Evolutionary conservation across 53 echinoderm and acorn worm genomes (phyloP), one percentile per base, ranked within the genome.

Genomic region (Mesocentrotus franciscanus): DNA sequence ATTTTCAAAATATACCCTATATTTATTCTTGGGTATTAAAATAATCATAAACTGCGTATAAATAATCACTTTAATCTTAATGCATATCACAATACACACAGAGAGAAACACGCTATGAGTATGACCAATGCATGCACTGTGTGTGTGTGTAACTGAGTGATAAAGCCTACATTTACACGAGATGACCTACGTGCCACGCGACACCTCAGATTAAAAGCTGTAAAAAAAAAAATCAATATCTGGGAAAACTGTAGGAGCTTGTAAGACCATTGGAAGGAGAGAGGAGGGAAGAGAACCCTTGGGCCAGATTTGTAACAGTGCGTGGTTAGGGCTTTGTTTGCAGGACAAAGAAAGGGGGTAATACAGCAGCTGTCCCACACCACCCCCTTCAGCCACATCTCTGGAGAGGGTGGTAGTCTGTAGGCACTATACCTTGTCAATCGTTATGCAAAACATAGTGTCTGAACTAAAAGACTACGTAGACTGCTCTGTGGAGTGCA

Each of bases 221-320:
- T 34, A 61, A 71, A 29, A 92, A 74, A 74, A 56, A 92, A 92
- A 92, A 92, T 92, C 64, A 58, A 90, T 90, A 90, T 24, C 58
- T 27, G 26, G 10, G 35, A 27, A 60, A 59, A 30, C 30, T 22
- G 22, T 4, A 90, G 90, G 29, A 90, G 90, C 90, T 60, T 58
- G 90, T 85, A 85, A 49, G 85, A 56, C 85, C 85, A 85, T 49
- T 49, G 85, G 85, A 60, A 13, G 66, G 62, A 92, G 62, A 92
- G 66, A 34, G 68, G 24, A 32, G 12, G 30, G 92, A 18, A 92
- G 62, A 64, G 24, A 39, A 72, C 93, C 93, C 49, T 49, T 55
- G 75, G 75, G 93, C 74, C 93, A 93, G 93, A 93, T 93, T 93
- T 93, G 93, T 93, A 93, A 93, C 76, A 72, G 36, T 93, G 93